phyloP scores from a whole-genome alignment of 2,888 invertebrate genomes.

The Luffia ferchaultella region DNA sequence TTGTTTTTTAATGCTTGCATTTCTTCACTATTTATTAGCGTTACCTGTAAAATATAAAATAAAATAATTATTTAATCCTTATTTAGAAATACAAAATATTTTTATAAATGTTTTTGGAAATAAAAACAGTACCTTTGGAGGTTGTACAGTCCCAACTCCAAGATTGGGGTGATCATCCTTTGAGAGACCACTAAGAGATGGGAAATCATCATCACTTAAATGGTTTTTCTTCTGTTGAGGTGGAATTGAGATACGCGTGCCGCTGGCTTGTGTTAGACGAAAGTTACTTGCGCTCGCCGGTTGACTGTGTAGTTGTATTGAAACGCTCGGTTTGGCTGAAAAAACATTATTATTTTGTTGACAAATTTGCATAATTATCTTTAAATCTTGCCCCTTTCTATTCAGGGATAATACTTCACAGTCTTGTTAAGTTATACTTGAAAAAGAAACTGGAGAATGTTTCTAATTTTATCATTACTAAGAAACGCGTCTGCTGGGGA shows the following conservation, averaged over 20 bases:
- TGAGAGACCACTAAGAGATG: conserved; percentile 26
- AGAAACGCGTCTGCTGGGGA: too few species aligned
- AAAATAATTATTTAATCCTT: background rate
- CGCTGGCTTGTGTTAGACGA: conserved; percentile 42
- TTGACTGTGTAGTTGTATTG: conserved; percentile 55
- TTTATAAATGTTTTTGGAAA: background rate
- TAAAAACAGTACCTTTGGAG: conserved; percentile 36
- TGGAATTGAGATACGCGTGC: conserved; percentile 34
- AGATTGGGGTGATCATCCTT: conserved; percentile 51
- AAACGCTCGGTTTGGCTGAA: conserved; percentile 54
- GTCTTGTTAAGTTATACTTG: too few species aligned
- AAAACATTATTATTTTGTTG: conserved; percentile 1
- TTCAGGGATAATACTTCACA: too few species aligned
- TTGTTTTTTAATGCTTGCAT: conserved; percentile 42
- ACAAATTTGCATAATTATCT: background rate
- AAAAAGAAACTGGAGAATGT: too few species aligned
- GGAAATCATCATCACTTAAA: conserved; percentile 26
- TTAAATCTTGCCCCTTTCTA: too few species aligned
- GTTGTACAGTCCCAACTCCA: conserved; percentile 39
- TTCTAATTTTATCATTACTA: too few species aligned
- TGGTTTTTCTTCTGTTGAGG: conserved; percentile 26
- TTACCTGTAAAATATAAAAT: conserved; percentile 27
- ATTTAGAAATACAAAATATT: background rate
- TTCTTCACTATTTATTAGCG: conserved; percentile 50
- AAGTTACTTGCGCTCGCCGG: conserved; percentile 55